Evolutionary conservation across 2,113 vertebrate genomes (phyloP).

Genomic region (Prochilodus magdalenae): DNA sequence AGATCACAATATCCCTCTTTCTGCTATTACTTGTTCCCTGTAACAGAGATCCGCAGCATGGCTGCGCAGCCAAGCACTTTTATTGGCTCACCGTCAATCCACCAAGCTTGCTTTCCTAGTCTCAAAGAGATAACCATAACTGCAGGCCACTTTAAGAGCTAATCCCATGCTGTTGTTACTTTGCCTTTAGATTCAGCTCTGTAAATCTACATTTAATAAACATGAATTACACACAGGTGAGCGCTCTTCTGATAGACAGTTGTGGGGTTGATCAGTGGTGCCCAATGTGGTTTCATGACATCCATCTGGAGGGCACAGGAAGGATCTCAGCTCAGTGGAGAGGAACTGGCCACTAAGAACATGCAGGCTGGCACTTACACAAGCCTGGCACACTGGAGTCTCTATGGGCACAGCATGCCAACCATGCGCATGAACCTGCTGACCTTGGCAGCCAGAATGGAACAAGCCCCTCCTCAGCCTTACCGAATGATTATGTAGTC

Average conservation of each 20-base stretch:
- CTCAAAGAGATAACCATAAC: conserved; percentile 15
- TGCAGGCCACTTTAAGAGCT: background rate
- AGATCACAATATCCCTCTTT: background rate
- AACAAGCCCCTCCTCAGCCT: conserved; percentile 52
- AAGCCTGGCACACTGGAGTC: conserved; percentile 64
- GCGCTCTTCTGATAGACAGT: conserved; percentile 38
- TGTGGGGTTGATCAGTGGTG: conserved; percentile 53
- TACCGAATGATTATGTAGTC: conserved; percentile 66
- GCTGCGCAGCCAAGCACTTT: background rate
- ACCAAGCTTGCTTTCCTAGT: background rate
- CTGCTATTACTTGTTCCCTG: background rate
- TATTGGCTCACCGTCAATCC: background rate
- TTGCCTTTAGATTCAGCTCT: background rate
- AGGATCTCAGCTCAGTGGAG: conserved; percentile 60
- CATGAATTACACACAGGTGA: background rate
- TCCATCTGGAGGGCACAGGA: conserved; percentile 69
- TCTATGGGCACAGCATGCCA: conserved; percentile 67
- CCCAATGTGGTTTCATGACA: conserved; percentile 53
- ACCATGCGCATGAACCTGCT: conserved; percentile 69
- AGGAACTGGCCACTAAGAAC: conserved; percentile 60
- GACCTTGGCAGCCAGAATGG: conserved; percentile 62
- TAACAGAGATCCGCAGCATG: background rate
- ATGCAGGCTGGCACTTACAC: conserved; percentile 64
- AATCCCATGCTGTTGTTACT: background rate
- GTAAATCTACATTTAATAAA: background rate